A percentile compares a stretch with the other conserved stretches of the same genome.
Conservation (phyloP, 2,888 invertebrate genomes). For the Hydrotaea cyrtoneurina region DNA sequence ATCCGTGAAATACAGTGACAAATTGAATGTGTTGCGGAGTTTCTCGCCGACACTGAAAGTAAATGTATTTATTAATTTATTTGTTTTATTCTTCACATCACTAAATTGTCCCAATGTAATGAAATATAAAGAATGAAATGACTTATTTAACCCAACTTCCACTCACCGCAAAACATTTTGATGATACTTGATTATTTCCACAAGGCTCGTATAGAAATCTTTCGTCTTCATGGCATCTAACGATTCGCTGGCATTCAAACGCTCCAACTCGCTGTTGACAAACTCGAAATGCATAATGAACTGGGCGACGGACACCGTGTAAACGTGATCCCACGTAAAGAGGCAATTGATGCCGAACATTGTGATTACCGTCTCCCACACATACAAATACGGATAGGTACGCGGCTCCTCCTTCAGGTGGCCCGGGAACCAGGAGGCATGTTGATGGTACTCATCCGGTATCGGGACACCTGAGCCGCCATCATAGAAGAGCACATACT, state of each 20-base stretch:
- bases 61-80: no score
- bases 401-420: slow-evolving; percentile 49
- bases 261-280: slow-evolving; percentile 35
- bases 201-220: slow-evolving; percentile 28
- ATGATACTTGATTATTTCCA: slow-evolving; percentile 46
- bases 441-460: slow-evolving; percentile 60
- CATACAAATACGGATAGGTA: slow-evolving; percentile 46
- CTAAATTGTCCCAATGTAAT: no score
- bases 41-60: slow-evolving; percentile 46
- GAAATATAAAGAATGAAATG: no score
- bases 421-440: slow-evolving; percentile 63
- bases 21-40: slow-evolving; percentile 50
- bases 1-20: slow-evolving; percentile 53
- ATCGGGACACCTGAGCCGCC: slow-evolving; percentile 1
- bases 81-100: no score
- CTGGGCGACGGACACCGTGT: slow-evolving; percentile 51
- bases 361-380: slow-evolving; percentile 26
- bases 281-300: slow-evolving; percentile 58
- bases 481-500: slow-evolving; percentile 52
- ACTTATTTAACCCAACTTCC: background rate
- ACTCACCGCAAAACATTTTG: slow-evolving; percentile 48
- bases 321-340: slow-evolving; percentile 58
- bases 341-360: slow-evolving; percentile 42
- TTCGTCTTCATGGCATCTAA: background rate
- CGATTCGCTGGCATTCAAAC: slow-evolving; percentile 40